phyloP scores from a whole-genome alignment of 1,140 invertebrate species.

The Drosophila ohnishii region DNA sequence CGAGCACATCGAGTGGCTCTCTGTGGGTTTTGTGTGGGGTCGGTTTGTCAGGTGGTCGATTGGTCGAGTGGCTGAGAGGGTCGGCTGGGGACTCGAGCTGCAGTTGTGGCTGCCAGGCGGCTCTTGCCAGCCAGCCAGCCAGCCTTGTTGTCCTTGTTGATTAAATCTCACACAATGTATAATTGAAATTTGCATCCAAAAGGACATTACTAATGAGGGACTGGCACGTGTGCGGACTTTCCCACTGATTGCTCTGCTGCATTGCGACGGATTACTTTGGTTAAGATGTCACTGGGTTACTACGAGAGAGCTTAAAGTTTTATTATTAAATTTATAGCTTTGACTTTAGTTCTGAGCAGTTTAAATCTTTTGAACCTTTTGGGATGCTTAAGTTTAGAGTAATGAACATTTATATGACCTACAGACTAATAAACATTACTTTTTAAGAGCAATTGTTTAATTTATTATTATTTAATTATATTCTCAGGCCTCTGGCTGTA shows the following conservation, averaged over 20 bases:
- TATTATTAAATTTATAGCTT: background rate
- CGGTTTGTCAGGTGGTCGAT: conserved; percentile 21
- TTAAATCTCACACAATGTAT: conserved; percentile 71
- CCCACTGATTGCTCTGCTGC: conserved; percentile 20
- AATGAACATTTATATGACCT: background rate
- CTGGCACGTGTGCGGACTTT: conserved; percentile 17
- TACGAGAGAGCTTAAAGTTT: background rate
- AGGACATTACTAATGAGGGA: conserved; percentile 69
- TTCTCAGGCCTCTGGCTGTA: conserved; percentile 85
- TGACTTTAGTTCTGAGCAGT: background rate
- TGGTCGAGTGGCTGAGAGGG: conserved; percentile 27
- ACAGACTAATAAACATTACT: background rate
- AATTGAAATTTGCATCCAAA: conserved; percentile 76
- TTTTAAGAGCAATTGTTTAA: background rate
- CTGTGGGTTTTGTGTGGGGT: conserved; percentile 11
- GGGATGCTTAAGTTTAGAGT: background rate
- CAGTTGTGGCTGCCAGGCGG: conserved; percentile 25
- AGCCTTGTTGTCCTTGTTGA: conserved; percentile 71
- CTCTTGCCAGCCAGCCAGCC: conserved; percentile 32
- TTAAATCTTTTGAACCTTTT: too few species aligned
- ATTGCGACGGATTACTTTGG: conserved; percentile 14
- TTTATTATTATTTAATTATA: background rate
- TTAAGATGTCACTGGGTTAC: background rate
- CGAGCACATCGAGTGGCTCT: conserved; percentile 38
- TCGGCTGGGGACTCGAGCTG: conserved; percentile 37